Evolutionary conservation across 2,888 invertebrate genomes (phyloP).

Genomic region (Lepidocyrtinus sp.): DNA sequence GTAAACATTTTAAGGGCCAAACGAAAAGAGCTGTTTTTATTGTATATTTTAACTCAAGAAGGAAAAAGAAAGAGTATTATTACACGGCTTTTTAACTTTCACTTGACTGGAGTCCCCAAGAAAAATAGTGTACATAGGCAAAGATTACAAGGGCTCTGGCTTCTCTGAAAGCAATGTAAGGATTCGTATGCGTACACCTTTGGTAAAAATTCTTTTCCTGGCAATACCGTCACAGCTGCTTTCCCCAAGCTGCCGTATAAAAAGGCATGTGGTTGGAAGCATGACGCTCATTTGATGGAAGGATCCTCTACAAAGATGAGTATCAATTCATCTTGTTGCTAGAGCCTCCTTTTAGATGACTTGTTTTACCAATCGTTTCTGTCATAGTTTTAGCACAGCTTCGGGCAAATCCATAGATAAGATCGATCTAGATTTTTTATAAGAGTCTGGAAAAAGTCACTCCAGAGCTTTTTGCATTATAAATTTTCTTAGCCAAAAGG

Average conservation of each 20-base stretch:
- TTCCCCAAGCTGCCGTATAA: conserved; percentile 15
- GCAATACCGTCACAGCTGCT: neutral
- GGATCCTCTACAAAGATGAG: conserved; percentile 43
- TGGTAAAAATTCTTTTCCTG: neutral
- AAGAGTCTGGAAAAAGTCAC: neutral
- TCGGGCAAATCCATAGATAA: neutral
- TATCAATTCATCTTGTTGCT: conserved; percentile 50
- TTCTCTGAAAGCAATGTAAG: neutral
- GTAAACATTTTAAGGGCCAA: neutral
- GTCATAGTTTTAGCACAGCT: neutral
- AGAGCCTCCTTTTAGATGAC: neutral
- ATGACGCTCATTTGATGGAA: conserved; percentile 43
- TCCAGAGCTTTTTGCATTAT: neutral
- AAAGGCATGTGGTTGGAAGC: conserved; percentile 35
- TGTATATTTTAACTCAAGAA: neutral
- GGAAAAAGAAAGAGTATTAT: neutral
- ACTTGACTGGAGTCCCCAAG: neutral
- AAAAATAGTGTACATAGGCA: neutral
- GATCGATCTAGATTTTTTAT: neutral
- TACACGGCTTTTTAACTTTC: neutral
- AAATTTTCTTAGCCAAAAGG: neutral
- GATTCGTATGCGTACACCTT: neutral
- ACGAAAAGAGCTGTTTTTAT: neutral
- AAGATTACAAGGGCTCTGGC: neutral
- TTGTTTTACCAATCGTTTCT: neutral